Percentiles rank a stretch among this genome's conserved stretches.
Evolutionary conservation across 2,888 invertebrate genomes (phyloP).

Genomic region (Drosophila koepferae): DNA sequence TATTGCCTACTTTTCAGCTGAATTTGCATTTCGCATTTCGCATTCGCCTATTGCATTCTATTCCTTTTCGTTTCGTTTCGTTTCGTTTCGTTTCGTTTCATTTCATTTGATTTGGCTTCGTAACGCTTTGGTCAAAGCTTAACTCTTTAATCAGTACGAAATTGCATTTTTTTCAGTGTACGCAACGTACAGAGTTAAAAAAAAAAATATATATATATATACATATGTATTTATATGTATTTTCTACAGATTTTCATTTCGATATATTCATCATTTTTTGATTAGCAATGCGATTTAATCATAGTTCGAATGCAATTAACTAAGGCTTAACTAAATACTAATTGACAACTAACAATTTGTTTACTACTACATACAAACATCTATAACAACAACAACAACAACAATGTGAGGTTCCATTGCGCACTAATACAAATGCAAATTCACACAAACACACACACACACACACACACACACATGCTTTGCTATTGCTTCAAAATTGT

Average conservation of each 20-base stretch:
- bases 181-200: neutral
- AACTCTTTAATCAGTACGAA: slow-evolving; percentile 6
- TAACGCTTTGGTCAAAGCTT: slow-evolving; percentile 22
- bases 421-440: slow-evolving; percentile 49
- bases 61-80: slow-evolving; percentile 29
- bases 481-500: slow-evolving; percentile 63
- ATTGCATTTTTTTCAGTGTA: slow-evolving; percentile 4
- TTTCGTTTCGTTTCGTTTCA: slow-evolving; percentile 24
- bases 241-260: slow-evolving; percentile 3
- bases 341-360: slow-evolving; percentile 19
- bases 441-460: slow-evolving; percentile 22
- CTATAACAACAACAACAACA: neutral
- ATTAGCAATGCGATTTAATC: slow-evolving; percentile 20
- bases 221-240: neutral
- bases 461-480: slow-evolving; percentile 52
- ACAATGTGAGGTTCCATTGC: slow-evolving; percentile 63
- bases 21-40: slow-evolving; percentile 29
- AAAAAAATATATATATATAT: neutral
- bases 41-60: slow-evolving; percentile 46
- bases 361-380: neutral
- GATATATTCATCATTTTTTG: neutral
- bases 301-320: slow-evolving; percentile 35
- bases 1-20: slow-evolving; percentile 60
- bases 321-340: slow-evolving; percentile 10
- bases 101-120: slow-evolving; percentile 26